phyloP scores from a whole-genome alignment of 2,888 invertebrate genomes.

The Bombylius major region DNA sequence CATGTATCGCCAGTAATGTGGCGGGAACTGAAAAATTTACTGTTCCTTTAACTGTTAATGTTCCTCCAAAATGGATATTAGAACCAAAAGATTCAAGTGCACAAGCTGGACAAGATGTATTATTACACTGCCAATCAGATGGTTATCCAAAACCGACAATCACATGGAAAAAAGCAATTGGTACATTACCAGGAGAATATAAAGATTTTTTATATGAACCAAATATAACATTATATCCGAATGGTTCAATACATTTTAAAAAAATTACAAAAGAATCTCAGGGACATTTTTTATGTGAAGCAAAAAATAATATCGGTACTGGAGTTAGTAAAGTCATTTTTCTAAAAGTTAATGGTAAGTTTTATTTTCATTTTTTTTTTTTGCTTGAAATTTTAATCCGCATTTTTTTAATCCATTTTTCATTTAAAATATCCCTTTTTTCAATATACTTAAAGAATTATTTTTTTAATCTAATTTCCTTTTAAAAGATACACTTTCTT shows the following conservation, averaged over 20 bases:
- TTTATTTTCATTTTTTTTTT: background rate
- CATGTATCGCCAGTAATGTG: constrained; percentile 77
- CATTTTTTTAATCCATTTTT: background rate
- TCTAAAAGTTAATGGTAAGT: constrained; percentile 77
- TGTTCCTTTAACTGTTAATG: constrained; percentile 70
- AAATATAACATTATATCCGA: constrained; percentile 61
- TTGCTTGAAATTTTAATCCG: background rate
- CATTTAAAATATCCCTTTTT: background rate
- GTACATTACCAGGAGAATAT: constrained; percentile 65
- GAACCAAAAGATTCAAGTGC: constrained; percentile 75
- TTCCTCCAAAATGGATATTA: constrained; percentile 80
- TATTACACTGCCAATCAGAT: constrained; percentile 78
- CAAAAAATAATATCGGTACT: constrained; percentile 82
- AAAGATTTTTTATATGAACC: constrained; percentile 72
- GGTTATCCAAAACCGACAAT: constrained; percentile 83
- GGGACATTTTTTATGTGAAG: constrained; percentile 84
- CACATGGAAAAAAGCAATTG: constrained; percentile 81
- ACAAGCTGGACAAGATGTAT: constrained; percentile 70
- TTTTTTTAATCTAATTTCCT: too few relatives aligned
- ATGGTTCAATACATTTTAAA: constrained; percentile 73
- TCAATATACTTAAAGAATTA: too few relatives aligned
- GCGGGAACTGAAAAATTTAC: constrained; percentile 68
- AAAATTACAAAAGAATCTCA: constrained; percentile 76
- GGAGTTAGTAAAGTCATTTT: constrained; percentile 87
- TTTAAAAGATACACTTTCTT: too few relatives aligned